Conservation (phyloP, 2,113 vertebrate species). For the Lepus americanus region DNA sequence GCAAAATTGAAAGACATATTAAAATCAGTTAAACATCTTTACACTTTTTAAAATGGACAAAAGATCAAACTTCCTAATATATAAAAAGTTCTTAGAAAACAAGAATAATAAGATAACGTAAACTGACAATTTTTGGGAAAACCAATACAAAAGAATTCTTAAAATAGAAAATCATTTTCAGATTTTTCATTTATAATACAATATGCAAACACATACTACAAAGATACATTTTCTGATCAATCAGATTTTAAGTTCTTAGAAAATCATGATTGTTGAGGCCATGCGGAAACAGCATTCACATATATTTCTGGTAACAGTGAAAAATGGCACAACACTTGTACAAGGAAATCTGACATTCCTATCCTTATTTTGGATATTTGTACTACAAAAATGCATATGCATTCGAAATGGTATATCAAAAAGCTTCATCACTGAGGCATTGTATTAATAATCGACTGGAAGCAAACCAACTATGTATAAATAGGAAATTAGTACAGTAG, state of each 20-base stretch:
- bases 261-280: not conserved
- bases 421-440: not conserved
- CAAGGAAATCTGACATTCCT: constrained; percentile 37
- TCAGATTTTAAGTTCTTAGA: not conserved
- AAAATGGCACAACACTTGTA: not conserved
- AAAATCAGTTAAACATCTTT: not conserved
- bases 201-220: not conserved
- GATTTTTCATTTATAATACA: constrained; percentile 1
- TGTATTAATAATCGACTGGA: constrained; percentile 26
- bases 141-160: constrained; percentile 33
- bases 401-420: constrained; percentile 53
- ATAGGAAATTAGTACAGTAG: constrained; percentile 41
- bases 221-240: not conserved
- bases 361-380: not conserved
- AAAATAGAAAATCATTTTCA: constrained; percentile 27
- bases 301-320: not conserved
- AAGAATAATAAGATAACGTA: not conserved
- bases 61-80: not conserved
- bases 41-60: constrained; percentile 5
- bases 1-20: not conserved
- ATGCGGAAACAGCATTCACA: not conserved
- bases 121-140: not conserved
- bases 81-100: not conserved
- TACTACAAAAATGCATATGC: not conserved
- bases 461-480: not conserved